Percentiles rank a stretch among this genome's conserved stretches.
phyloP scores from a whole-genome alignment of 2,797 vertebrate genomes.

The Synanceia verrucosa region DNA sequence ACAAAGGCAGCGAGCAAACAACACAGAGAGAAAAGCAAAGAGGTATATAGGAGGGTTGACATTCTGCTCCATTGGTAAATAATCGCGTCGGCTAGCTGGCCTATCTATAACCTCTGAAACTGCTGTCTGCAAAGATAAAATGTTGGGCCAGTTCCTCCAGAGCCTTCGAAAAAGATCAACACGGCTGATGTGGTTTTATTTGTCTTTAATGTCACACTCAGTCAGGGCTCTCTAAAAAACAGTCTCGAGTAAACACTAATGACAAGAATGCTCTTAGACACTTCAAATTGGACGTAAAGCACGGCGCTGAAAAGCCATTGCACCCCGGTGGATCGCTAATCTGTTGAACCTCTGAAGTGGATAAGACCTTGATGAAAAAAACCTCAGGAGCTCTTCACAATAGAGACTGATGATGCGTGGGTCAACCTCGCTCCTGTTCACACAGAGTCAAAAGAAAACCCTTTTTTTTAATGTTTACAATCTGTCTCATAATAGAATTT shows the following conservation, averaged over 20 bases:
- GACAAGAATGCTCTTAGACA: conserved; percentile 77
- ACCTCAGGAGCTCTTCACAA: conserved; percentile 67
- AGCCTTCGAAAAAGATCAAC: conserved; percentile 85
- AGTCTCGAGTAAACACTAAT: conserved; percentile 79
- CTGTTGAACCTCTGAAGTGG: conserved; percentile 79
- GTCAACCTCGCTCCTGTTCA: conserved; percentile 37
- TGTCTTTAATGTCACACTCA: conserved; percentile 82
- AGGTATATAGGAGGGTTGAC: conserved; percentile 85
- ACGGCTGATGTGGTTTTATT: conserved; percentile 80
- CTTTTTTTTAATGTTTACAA: conserved; percentile 21
- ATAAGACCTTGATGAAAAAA: conserved; percentile 77
- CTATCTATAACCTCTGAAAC: conserved; percentile 92
- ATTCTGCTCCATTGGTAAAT: conserved; percentile 92
- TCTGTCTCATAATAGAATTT: conserved; percentile 27
- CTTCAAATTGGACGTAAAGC: conserved; percentile 76
- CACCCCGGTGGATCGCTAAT: conserved; percentile 73
- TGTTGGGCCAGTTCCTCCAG: conserved; percentile 84
- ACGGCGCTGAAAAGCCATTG: conserved; percentile 67
- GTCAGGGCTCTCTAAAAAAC: conserved; percentile 76
- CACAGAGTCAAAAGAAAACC: conserved; percentile 10
- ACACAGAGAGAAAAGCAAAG: conserved; percentile 85
- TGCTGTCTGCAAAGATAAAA: conserved; percentile 91
- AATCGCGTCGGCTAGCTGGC: conserved; percentile 85
- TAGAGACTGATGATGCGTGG: conserved; percentile 66
- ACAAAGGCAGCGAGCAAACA: conserved; percentile 93